phyloP scores from a whole-genome alignment of 2,888 invertebrate species.

The Parasteatoda lunata region DNA sequence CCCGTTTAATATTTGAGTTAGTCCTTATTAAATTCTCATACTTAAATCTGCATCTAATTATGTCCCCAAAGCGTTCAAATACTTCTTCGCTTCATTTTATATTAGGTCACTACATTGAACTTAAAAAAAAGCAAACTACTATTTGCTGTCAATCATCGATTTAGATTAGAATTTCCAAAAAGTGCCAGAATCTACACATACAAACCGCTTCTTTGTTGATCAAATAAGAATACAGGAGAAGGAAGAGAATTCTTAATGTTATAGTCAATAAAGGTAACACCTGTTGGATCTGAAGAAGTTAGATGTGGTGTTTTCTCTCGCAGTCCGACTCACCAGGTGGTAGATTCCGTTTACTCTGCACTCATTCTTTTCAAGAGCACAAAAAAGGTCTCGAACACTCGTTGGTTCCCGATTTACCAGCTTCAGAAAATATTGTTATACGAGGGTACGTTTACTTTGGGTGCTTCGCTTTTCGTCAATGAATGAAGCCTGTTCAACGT shows the following conservation, averaged over 20 bases:
- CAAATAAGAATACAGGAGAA: constrained; percentile 59
- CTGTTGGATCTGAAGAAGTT: constrained; percentile 60
- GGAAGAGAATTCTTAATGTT: constrained; percentile 35
- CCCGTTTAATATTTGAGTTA: no score
- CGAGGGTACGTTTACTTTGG: constrained; percentile 52
- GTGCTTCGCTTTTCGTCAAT: constrained; percentile 32
- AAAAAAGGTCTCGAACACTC: constrained; percentile 38
- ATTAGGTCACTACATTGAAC: no score
- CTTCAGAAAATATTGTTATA: constrained; percentile 47
- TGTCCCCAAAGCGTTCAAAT: no score
- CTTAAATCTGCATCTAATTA: no score
- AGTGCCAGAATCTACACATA: constrained; percentile 37
- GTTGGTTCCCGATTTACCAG: constrained; percentile 41
- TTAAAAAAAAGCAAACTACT: no score
- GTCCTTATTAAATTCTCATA: no score
- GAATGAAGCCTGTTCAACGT: constrained; percentile 12
- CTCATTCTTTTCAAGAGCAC: constrained; percentile 48
- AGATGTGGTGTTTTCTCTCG: constrained; percentile 61
- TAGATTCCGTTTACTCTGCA: constrained; percentile 62
- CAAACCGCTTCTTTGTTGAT: constrained; percentile 55
- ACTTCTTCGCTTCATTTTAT: no score
- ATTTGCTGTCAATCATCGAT: constrained; percentile 33
- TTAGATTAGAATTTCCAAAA: constrained; percentile 18
- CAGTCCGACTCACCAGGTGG: constrained; percentile 62
- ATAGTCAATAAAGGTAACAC: constrained; percentile 61